A percentile compares a stretch with the other conserved stretches of the same genome.
Evolutionary conservation across 2,113 vertebrate species (phyloP).

Genomic region (Rhineura floridana): DNA sequence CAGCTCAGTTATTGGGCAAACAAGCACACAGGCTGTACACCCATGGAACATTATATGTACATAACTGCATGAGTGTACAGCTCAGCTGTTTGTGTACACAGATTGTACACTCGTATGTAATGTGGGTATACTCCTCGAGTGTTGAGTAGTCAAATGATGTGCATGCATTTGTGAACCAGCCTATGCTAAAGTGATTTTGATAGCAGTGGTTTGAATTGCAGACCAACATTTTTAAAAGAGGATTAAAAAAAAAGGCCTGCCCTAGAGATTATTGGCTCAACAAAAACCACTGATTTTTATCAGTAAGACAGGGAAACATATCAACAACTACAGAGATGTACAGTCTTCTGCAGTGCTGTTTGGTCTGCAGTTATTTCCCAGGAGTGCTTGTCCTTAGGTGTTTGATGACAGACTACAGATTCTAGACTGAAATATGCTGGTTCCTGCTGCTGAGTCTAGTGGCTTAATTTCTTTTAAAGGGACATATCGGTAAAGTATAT

Average conservation of each 20-base stretch:
- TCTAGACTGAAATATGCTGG: conserved; percentile 51
- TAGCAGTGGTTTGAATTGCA: conserved; percentile 63
- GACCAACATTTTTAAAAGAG: conserved; percentile 36
- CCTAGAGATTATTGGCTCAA: conserved; percentile 59
- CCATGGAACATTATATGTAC: too few relatives aligned
- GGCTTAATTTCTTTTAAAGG: conserved; percentile 57
- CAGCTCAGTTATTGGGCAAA: too few relatives aligned
- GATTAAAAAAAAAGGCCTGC: conserved; percentile 51
- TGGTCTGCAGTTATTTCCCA: conserved; percentile 42
- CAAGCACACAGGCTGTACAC: too few relatives aligned
- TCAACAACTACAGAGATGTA: conserved; percentile 35
- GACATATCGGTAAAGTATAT: background rate
- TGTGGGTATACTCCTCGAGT: background rate
- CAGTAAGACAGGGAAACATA: conserved; percentile 55
- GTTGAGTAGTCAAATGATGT: background rate
- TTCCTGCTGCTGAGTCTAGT: conserved; percentile 42
- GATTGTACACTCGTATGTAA: too few relatives aligned
- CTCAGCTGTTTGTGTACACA: too few relatives aligned
- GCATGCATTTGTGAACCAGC: background rate
- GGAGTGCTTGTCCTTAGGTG: conserved; percentile 61
- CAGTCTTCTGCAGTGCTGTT: conserved; percentile 29
- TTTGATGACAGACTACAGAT: conserved; percentile 60
- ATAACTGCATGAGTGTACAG: too few relatives aligned
- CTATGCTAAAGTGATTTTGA: conserved; percentile 59
- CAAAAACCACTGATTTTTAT: conserved; percentile 62